A percentile compares a stretch with the other conserved stretches of the same genome.
Conservation (phyloP, 2,113 vertebrate species). For the Erythrocebus patas region DNA sequence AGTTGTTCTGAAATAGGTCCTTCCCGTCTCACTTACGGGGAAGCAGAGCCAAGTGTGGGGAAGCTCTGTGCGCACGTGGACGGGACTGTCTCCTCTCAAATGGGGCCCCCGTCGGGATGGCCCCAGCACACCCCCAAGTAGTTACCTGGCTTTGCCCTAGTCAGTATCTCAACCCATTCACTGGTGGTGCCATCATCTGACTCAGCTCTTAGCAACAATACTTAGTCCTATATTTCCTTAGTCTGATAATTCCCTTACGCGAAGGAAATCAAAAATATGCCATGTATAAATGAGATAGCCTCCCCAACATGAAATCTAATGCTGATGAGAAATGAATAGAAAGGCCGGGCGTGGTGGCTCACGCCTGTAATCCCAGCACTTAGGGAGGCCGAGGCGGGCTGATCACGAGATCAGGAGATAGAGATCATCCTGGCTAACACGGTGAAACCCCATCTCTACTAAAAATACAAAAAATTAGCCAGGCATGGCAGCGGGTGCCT, state of each 20-base stretch:
- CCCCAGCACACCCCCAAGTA: rapidly evolving
- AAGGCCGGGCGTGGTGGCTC: no score
- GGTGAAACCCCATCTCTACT: no score
- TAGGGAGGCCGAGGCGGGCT: rapidly evolving
- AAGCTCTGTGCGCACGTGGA: background rate
- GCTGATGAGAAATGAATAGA: background rate
- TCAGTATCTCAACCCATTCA: background rate
- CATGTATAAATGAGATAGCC: background rate
- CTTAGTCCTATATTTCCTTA: background rate
- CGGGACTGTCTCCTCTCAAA: background rate
- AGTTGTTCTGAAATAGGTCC: background rate
- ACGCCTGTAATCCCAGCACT: no score
- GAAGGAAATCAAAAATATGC: background rate
- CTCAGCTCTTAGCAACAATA: background rate
- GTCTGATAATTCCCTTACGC: background rate
- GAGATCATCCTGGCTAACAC: no score
- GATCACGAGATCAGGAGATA: no score
- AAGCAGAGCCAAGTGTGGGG: background rate
- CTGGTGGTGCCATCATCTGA: background rate
- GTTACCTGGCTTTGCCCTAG: background rate
- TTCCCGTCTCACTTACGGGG: background rate
- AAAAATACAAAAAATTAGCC: no score
- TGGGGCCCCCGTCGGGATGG: background rate
- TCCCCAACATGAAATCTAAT: background rate
- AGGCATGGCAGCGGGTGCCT: no score